These are phyloP conservation scores for Parthenolecanium corni DNA, from an alignment of 2,888 invertebrate genomes.

Conservation along the genomic window DNA sequence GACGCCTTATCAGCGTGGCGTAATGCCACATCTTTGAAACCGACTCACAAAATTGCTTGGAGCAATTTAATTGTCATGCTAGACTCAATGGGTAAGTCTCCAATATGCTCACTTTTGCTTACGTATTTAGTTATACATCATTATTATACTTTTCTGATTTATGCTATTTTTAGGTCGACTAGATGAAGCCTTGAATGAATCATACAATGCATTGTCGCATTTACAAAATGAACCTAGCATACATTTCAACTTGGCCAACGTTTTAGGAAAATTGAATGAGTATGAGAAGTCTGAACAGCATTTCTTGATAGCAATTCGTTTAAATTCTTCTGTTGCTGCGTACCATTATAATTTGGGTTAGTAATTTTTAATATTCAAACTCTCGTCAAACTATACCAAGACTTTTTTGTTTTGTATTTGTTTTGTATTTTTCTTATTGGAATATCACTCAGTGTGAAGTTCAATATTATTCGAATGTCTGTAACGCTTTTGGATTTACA, in stretches of 20 bases:
- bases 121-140: background rate
- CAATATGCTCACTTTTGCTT: background rate
- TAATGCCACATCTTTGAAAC: constrained; percentile 63
- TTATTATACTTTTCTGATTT: background rate
- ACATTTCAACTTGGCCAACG: constrained; percentile 78
- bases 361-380: no score
- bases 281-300: constrained; percentile 69
- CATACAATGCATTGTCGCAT: constrained; percentile 36
- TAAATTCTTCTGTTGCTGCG: constrained; percentile 55
- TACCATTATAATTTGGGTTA: constrained; percentile 83
- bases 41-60: constrained; percentile 78
- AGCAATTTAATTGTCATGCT: constrained; percentile 72
- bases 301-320: constrained; percentile 61
- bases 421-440: background rate
- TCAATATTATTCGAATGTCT: no score
- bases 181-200: constrained; percentile 9
- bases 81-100: constrained; percentile 34
- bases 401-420: no score
- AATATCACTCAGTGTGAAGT: no score
- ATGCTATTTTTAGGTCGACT: constrained; percentile 19
- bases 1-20: constrained; percentile 72
- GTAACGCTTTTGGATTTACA: background rate
- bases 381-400: no score
- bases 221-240: constrained; percentile 65
- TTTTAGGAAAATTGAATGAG: constrained; percentile 66